Percentiles rank a stretch among this genome's conserved stretches.
These are phyloP conservation scores for Acrocyrtus sp. DNA, from an alignment of 2,888 invertebrate genomes.

Conservation along the genomic window DNA sequence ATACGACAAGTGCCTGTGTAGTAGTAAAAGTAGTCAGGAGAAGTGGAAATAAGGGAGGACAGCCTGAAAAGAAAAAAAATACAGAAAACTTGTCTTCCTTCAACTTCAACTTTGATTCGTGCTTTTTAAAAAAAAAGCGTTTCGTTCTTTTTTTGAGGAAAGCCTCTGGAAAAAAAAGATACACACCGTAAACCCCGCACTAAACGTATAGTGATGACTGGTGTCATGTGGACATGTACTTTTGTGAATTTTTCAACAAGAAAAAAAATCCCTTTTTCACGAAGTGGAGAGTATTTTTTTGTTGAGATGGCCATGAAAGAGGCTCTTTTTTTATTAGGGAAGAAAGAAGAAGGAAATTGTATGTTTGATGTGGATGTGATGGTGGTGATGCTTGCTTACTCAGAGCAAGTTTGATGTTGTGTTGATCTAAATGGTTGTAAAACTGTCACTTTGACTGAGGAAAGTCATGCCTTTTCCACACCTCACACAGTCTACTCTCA, in stretches of 20 bases:
- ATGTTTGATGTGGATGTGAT: slow-evolving; percentile 10
- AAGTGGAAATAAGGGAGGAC: background rate
- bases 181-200: background rate
- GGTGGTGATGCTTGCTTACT: slow-evolving; percentile 22
- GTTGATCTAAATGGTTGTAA: slow-evolving; percentile 57
- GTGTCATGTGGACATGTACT: slow-evolving; percentile 3
- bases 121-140: too few relatives aligned
- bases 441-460: slow-evolving; percentile 54
- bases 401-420: slow-evolving; percentile 52
- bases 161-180: background rate
- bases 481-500: slow-evolving; percentile 28
- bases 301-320: too few relatives aligned
- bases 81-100: background rate
- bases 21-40: slow-evolving; percentile 18
- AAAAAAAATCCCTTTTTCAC: background rate
- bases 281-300: background rate
- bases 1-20: slow-evolving; percentile 32
- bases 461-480: slow-evolving; percentile 55
- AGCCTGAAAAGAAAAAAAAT: too few relatives aligned
- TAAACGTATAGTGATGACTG: background rate
- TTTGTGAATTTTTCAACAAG: background rate
- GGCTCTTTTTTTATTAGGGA: background rate
- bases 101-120: too few relatives aligned
- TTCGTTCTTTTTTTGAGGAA: background rate
- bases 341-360: slow-evolving; percentile 29